Base-by-base conservation (phyloP, 2,113 vertebrate genomes). In the Neotoma lepida region DNA sequence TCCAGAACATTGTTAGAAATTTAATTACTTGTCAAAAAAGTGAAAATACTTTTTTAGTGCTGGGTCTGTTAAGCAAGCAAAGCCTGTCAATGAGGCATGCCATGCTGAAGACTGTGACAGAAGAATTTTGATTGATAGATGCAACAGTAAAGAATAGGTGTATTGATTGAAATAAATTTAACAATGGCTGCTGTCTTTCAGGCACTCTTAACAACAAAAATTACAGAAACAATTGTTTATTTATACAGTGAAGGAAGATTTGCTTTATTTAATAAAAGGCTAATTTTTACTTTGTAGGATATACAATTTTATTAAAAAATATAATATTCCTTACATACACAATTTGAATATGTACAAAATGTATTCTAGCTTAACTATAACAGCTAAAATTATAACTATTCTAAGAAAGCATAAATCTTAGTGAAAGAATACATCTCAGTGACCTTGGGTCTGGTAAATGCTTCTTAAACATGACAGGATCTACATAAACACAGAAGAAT, bases 1-100 rank as follows among this genome's bases (percentile, higher is more conserved):
- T 98, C 96, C 63, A 91, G 92, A 97, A 97, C 95, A 97, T 96
- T 97, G 97, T 97, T 97, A 97, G 97, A 98, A 98, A 98, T 44
- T 30, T 98, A 98, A 98, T 97, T 98, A 98, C 97, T 96, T 94
- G 70, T 97, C 90, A 97, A 98, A 94, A 86, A 97, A 96, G 84
- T 97, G 95, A 97, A 98, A 89, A 97, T 91, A 84, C 81, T 44
- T 97, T 54, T 82, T 95, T 46, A 96, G 58, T 76, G 94, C 95
- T 84, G 76, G 63, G 54, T 82, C 54, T 84, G 58, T 94, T 94
- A 98, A 91, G 41, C 35, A 97, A 63, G 56, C 26, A 88, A 92
- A 49, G 20, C 66, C 61, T 96, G 46, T 56, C 78, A 90, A 56
- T 56, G 92, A 77, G 82, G 95, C 86, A 81, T 30, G 68, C 0